Evolutionary conservation across 2,797 vertebrate species (phyloP), one percentile per base, ranked within the genome.

Genomic region (Nannoperca australis): DNA sequence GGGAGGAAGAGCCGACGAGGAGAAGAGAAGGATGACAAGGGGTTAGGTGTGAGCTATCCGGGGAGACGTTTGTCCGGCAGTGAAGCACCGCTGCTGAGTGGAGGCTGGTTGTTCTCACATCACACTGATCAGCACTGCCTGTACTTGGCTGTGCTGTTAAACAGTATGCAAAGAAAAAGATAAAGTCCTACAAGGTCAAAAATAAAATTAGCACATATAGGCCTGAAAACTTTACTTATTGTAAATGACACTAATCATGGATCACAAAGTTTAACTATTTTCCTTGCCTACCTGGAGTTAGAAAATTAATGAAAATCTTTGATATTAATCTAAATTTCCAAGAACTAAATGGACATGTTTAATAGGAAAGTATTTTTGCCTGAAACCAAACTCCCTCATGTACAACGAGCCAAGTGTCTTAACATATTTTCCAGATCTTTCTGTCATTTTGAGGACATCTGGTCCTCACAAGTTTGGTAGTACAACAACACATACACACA

Each of bases 41-140:
- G 90, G 88, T 92, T 83, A 92, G 83, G 86, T 80, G 85, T 86
- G 86, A 89, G 82, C 85, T 88, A 76, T 89, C 88, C 42, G 20
- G 90, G 92, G 93, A 94, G 82, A 89, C 73, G 72, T 92, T 92
- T 92, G 91, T 92, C 91, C 91, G 6, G 91, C 84, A 73, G 79
- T 64, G 79, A 82, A 84, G 78, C 72, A 62, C 54, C 63, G 70
- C 73, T 47, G 79, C 85, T 83, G 82, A 85, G 75, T 55, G 47
- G 66, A 79, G 73, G 67, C 76, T 22, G 59, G 64, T 75, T 79
- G 60, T 78, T 85, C 79, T 82, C 64, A 80, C 54, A 70, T 73
- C 38, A 65, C 59, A 71, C 54, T 72, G 51, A 88, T 85, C 72
- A 82, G 50, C 40, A 17, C 58, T 72, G 84, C 40, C 60, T 56